Evolutionary conservation across 2,888 invertebrate species (phyloP).

Genomic region (Habrosyne pyritoides): DNA sequence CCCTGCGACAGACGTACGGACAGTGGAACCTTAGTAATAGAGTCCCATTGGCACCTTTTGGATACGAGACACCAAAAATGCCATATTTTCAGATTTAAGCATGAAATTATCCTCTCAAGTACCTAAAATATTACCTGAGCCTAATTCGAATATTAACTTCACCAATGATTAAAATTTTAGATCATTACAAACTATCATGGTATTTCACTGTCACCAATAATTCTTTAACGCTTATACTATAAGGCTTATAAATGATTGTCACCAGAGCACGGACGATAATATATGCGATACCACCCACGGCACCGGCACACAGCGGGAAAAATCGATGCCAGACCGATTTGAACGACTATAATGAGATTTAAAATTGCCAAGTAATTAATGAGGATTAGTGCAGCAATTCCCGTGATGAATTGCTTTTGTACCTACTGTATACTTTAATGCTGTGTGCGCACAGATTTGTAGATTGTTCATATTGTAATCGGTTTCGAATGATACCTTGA

Average conservation of each 20-base stretch:
- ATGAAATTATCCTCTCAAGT: too few species aligned
- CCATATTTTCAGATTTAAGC: too few species aligned
- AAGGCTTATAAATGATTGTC: constrained; percentile 50
- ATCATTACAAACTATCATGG: too few species aligned
- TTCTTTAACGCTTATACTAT: constrained; percentile 2
- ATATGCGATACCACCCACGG: constrained; percentile 63
- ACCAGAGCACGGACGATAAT: constrained; percentile 65
- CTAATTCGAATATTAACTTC: too few species aligned
- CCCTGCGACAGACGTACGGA: too few species aligned
- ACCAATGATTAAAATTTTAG: too few species aligned
- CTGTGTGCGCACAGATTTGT: not conserved
- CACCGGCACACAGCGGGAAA: constrained; percentile 48
- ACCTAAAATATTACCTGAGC: too few species aligned
- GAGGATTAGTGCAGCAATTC: constrained; percentile 64
- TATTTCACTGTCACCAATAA: too few species aligned
- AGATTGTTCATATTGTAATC: not conserved
- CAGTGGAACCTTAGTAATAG: too few species aligned
- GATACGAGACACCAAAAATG: too few species aligned
- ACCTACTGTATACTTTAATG: not conserved
- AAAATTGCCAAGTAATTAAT: constrained; percentile 76
- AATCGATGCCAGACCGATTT: constrained; percentile 78
- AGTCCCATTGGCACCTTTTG: too few species aligned
- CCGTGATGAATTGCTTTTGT: constrained; percentile 42
- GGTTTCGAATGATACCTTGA: not conserved
- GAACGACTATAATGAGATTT: constrained; percentile 75